phyloP scores from a whole-genome alignment of 64 coral and sea anemone species.

The Montipora cactus region DNA sequence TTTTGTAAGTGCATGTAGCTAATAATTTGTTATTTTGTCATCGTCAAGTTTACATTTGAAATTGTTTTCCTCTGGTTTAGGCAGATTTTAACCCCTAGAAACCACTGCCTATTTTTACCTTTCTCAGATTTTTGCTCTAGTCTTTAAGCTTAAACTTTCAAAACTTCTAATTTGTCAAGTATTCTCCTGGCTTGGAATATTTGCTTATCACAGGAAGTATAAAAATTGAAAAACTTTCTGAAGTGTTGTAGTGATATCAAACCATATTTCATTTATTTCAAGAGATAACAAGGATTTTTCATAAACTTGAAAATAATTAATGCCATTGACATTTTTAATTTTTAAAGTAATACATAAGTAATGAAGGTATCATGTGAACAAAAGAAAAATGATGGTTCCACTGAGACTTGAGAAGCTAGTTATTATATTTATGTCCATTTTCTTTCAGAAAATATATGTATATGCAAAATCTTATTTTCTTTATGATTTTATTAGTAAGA shows the following conservation, averaged over 20 bases:
- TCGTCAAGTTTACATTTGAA: too few species aligned
- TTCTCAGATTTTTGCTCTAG: not conserved
- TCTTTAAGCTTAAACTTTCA: not conserved
- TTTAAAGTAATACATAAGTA: not conserved
- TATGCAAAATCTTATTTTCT: not conserved
- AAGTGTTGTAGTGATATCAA: not conserved
- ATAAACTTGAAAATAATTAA: not conserved
- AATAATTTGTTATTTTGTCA: not conserved
- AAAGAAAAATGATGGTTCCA: not conserved
- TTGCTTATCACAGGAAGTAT: not conserved
- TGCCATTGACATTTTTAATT: constrained; percentile 2
- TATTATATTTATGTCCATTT: not conserved
- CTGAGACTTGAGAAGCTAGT: not conserved
- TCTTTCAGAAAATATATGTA: not conserved
- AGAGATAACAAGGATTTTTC: not conserved
- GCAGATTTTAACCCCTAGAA: not conserved
- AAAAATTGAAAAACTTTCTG: not conserved
- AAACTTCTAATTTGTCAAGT: not conserved
- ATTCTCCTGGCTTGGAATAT: not conserved
- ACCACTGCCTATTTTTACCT: not conserved
- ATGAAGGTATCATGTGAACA: not conserved
- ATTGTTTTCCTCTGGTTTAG: not conserved
- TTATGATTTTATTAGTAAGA: not conserved
- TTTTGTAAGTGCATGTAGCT: not conserved
- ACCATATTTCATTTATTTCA: not conserved